phyloP scores from a whole-genome alignment of 2,113 vertebrate genomes.

The Platanista minor region DNA sequence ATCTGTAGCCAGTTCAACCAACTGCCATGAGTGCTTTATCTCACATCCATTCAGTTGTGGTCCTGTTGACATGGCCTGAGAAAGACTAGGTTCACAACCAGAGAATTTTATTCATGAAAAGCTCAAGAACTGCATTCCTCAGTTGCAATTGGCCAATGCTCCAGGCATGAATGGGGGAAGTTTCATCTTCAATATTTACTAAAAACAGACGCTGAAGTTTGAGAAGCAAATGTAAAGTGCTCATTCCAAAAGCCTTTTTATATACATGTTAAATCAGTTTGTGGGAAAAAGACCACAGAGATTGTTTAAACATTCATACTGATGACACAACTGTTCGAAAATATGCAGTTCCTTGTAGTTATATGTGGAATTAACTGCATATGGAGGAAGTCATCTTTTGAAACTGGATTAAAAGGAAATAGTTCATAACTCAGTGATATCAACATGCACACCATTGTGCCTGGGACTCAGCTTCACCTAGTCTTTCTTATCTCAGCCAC shows the following conservation, averaged over 20 bases:
- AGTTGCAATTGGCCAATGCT: conserved; percentile 62
- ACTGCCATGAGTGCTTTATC: background rate
- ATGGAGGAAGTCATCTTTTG: conserved; percentile 73
- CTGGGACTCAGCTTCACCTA: background rate
- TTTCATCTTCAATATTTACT: conserved; percentile 75
- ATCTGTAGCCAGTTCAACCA: background rate
- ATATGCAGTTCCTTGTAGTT: conserved; percentile 71
- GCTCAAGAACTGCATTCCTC: conserved; percentile 35
- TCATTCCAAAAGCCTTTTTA: conserved; percentile 71
- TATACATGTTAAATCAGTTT: conserved; percentile 75
- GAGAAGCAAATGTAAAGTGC: conserved; percentile 66
- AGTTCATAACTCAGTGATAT: conserved; percentile 69
- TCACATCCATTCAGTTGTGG: background rate
- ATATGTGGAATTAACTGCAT: conserved; percentile 70
- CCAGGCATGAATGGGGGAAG: conserved; percentile 64
- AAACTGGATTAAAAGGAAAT: conserved; percentile 69
- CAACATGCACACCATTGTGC: conserved; percentile 33
- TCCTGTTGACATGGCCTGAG: background rate
- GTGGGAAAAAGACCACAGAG: conserved; percentile 74
- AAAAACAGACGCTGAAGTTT: conserved; percentile 72
- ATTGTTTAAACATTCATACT: conserved; percentile 70
- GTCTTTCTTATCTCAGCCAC: conserved; percentile 44
- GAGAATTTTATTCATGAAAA: conserved; percentile 50
- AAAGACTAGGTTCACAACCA: background rate
- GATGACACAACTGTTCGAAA: conserved; percentile 69